A percentile compares a stretch with the other conserved stretches of the same genome.
phyloP scores from a whole-genome alignment of 2,797 vertebrate species.

The Pangasius sanitwongsei region DNA sequence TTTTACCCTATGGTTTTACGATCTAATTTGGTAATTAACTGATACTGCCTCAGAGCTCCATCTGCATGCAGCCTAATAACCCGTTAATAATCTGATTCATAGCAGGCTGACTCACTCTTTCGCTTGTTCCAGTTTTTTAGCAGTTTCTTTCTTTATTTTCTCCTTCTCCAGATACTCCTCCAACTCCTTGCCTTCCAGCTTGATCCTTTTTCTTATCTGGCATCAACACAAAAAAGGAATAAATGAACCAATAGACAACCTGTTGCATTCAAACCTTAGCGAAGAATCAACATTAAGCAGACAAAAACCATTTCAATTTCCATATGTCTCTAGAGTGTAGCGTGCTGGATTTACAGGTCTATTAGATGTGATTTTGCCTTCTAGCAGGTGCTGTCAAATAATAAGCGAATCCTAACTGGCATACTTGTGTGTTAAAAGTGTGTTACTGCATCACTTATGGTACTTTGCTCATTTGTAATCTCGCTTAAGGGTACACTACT shows the following conservation, averaged over 20 bases:
- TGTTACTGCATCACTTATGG: neutral
- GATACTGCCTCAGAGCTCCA: neutral
- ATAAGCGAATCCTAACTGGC: neutral
- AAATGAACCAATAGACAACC: neutral
- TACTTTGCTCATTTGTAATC: neutral
- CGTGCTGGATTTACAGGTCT: neutral
- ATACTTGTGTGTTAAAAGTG: neutral
- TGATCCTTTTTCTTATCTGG: conserved; percentile 91
- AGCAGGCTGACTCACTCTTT: conserved; percentile 86
- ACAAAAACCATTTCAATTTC: neutral
- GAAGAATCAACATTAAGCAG: neutral
- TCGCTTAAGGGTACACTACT: neutral
- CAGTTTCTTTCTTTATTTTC: conserved; percentile 95
- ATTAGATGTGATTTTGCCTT: neutral
- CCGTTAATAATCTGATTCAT: neutral
- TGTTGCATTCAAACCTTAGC: neutral
- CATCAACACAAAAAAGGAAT: neutral
- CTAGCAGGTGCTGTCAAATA: neutral
- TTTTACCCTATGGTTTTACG: neutral
- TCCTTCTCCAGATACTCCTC: conserved; percentile 96
- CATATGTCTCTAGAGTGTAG: neutral
- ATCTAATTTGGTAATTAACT: neutral
- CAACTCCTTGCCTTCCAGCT: conserved; percentile 95
- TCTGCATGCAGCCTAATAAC: neutral
- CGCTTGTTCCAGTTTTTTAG: conserved; percentile 95